These are phyloP conservation scores for Cantharis nigra DNA, from an alignment of 2,888 invertebrate genomes.

Conservation along the genomic window DNA sequence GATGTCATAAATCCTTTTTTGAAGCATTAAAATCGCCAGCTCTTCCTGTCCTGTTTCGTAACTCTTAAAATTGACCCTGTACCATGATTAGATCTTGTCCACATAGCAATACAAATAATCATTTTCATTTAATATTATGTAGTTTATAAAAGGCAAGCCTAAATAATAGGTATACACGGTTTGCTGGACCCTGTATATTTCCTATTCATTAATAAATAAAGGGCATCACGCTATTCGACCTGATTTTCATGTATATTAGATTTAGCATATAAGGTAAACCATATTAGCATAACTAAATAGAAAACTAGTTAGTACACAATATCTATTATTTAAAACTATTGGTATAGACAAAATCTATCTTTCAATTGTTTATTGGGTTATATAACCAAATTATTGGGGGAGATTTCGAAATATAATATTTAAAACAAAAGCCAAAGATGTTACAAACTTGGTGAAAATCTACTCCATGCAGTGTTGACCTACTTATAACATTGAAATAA, in stretches of 20 bases:
- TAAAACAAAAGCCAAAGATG: neutral
- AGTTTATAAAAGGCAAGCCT: neutral
- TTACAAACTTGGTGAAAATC: neutral
- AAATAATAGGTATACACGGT: neutral
- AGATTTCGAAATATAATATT: neutral
- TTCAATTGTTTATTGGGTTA: neutral
- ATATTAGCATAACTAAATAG: neutral
- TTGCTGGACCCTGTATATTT: neutral
- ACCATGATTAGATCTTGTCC: neutral
- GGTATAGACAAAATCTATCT: neutral
- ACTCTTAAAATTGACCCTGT: neutral
- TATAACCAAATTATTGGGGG: too few species aligned
- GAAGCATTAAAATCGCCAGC: neutral
- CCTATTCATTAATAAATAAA: neutral
- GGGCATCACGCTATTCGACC: neutral
- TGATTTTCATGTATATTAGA: neutral
- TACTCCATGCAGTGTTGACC: neutral
- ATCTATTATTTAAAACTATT: neutral
- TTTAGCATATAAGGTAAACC: neutral
- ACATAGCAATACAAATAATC: neutral
- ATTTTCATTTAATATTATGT: neutral
- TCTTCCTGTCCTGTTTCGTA: neutral
- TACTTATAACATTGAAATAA: neutral
- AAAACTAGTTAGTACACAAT: neutral
- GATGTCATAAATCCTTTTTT: neutral